Evolutionary conservation across 2,888 invertebrate species (phyloP).

Genomic region (Galeruca laticollis): DNA sequence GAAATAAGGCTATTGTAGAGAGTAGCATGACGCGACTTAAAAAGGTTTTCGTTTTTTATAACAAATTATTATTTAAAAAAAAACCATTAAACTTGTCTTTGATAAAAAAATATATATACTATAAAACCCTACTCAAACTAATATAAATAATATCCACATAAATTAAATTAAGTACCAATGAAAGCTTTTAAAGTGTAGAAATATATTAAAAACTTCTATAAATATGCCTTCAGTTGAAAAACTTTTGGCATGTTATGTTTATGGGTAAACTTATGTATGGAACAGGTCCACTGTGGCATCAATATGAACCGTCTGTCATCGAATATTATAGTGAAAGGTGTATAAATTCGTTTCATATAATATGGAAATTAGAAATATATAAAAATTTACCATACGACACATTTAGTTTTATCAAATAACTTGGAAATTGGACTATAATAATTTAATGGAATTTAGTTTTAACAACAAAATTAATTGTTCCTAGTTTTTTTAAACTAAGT

Average conservation of each 20-base stretch:
- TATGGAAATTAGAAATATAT: conserved; percentile 79
- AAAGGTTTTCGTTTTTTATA: too few species aligned
- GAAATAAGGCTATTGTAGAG: too few species aligned
- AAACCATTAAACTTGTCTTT: too few species aligned
- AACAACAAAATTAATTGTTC: too few species aligned
- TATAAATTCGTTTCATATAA: conserved; percentile 74
- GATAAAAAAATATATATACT: conserved; percentile 4
- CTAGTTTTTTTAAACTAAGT: too few species aligned
- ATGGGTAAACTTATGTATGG: conserved; percentile 79
- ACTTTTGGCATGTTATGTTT: conserved; percentile 75
- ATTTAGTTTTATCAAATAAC: too few species aligned
- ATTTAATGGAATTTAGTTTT: too few species aligned
- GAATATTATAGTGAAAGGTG: conserved; percentile 83
- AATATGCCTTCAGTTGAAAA: conserved; percentile 67
- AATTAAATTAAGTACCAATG: conserved; percentile 17
- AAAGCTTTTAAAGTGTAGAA: conserved; percentile 5
- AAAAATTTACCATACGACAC: too few species aligned
- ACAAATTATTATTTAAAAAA: too few species aligned
- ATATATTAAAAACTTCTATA: conserved; percentile 1
- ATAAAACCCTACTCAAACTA: conserved; percentile 2
- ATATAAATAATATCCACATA: neutral
- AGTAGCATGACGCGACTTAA: too few species aligned
- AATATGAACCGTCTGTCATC: conserved; percentile 75
- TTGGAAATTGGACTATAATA: too few species aligned
- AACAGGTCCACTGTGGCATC: conserved; percentile 71